phyloP scores from a whole-genome alignment of 2,888 invertebrate genomes.

The Tenthredo distinguenda region DNA sequence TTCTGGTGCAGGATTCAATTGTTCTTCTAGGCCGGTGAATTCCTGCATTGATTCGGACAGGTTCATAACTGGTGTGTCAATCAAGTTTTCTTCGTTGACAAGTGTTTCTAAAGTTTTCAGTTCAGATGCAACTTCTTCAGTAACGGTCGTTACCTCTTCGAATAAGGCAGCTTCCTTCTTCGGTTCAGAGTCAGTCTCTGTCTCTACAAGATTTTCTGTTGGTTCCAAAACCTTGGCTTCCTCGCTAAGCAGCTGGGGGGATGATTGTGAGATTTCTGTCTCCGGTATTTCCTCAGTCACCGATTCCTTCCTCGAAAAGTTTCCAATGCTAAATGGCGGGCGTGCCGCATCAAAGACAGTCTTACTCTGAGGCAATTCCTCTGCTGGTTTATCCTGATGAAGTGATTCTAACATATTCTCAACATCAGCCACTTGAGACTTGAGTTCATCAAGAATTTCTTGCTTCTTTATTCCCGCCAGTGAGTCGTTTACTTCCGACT shows the following conservation, averaged over 20 bases:
- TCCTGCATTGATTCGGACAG: constrained; percentile 71
- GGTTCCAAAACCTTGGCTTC: not conserved
- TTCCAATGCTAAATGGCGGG: not conserved
- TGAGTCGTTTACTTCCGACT: constrained; percentile 20
- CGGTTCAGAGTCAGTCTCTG: constrained; percentile 44
- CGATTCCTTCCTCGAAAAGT: not conserved
- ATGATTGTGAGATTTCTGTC: not conserved
- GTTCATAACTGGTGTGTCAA: constrained; percentile 59
- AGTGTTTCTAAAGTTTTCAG: constrained; percentile 31
- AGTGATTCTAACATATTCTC: constrained; percentile 27
- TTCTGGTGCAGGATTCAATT: constrained; percentile 52
- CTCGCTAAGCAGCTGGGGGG: not conserved
- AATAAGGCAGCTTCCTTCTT: not conserved
- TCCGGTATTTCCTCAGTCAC: not conserved
- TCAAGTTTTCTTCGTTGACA: constrained; percentile 3
- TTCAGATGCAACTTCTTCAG: not conserved
- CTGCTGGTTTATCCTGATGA: not conserved
- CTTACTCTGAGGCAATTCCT: constrained; percentile 7
- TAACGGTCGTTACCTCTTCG: not conserved
- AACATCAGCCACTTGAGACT: constrained; percentile 37
- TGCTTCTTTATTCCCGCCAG: not conserved
- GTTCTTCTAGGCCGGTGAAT: constrained; percentile 70
- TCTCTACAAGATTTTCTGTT: not conserved
- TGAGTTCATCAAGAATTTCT: constrained; percentile 4
- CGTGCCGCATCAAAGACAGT: constrained; percentile 10